Evolutionary conservation across 1,140 invertebrate genomes (phyloP), one percentile per base, ranked within the genome.

Genomic region (Berghia stephanieae): DNA sequence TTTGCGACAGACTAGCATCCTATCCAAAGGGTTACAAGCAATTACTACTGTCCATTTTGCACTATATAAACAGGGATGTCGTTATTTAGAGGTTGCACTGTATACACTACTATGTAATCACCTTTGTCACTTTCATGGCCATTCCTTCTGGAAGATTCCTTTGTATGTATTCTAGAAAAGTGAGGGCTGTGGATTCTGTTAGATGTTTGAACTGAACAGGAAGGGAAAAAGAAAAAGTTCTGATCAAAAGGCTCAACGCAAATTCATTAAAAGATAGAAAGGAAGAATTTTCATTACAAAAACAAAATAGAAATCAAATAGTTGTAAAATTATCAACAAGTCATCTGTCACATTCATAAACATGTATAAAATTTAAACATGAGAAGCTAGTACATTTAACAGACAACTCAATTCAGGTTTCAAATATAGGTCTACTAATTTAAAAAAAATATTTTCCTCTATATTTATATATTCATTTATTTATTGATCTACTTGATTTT

Each of bases 101-200:
- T n/a, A n/a, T n/a, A n/a, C n/a, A n/a, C n/a, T n/a, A n/a, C n/a
- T n/a, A n/a, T n/a, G n/a, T n/a, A n/a, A n/a, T 78, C 84, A 94
- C 93, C 92, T 94, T 96, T 18, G 95, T 96, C 4, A 97, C 94
- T 92, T 97, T 98, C 90, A 99, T 93, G 27, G 95, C 95, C 67
- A 99, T 95, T 74, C 98, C 97, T 92, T 99, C 98, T 0, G 98
- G 98, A 79, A 99, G 91, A 92, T 99, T 99, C 81, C 98, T 92
- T 88, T 99, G 93, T 75, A 99, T 94, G 89, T 99, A 99, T 90
- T 99, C 98, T 40, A 99, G 90, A 88, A 96, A 96, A 31, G 98
- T 99, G 81, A 96, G 95, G 66, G 96, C 94, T 31, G 98, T 99
- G 10, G 96, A 98, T 27, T 96, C 96, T 2, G 98, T 99, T 3